A percentile compares a stretch with the other conserved stretches of the same genome.
Evolutionary conservation across 2,888 invertebrate genomes (phyloP).

Genomic region (Drosophila koepferae): DNA sequence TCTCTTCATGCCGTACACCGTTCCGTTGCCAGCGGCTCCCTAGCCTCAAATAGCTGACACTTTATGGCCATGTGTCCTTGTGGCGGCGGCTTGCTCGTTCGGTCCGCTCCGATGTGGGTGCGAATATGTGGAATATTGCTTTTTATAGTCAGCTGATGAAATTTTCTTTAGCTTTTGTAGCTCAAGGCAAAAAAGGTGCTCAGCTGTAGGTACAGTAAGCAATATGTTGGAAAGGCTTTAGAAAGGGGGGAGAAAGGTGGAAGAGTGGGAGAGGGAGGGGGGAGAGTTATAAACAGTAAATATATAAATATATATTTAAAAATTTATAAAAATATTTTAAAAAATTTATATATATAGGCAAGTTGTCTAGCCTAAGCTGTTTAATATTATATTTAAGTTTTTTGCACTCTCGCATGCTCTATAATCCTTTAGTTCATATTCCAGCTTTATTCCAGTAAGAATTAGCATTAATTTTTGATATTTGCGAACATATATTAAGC

Average conservation of each 20-base stretch:
- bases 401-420: no score
- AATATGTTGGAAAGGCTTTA: conserved; percentile 1
- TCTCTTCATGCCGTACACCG: background rate
- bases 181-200: conserved; percentile 27
- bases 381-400: no score
- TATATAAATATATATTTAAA: no score
- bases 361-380: no score
- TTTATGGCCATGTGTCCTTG: conserved; percentile 75
- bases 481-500: no score
- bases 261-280: no score
- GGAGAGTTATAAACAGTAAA: no score
- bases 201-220: conserved; percentile 39
- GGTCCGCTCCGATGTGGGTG: conserved; percentile 4
- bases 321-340: no score
- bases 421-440: no score
- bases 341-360: no score
- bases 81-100: conserved; percentile 32
- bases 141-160: conserved; percentile 53
- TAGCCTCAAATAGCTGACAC: conserved; percentile 57
- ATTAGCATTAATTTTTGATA: no score
- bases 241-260: background rate
- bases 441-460: no score
- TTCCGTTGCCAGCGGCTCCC: conserved; percentile 10
- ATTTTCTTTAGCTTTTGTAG: background rate
- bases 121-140: conserved; percentile 39